Conservation (phyloP, 30 jellyfish, hydroid and myxozoan genomes). For the Aurelia coerulea region DNA sequence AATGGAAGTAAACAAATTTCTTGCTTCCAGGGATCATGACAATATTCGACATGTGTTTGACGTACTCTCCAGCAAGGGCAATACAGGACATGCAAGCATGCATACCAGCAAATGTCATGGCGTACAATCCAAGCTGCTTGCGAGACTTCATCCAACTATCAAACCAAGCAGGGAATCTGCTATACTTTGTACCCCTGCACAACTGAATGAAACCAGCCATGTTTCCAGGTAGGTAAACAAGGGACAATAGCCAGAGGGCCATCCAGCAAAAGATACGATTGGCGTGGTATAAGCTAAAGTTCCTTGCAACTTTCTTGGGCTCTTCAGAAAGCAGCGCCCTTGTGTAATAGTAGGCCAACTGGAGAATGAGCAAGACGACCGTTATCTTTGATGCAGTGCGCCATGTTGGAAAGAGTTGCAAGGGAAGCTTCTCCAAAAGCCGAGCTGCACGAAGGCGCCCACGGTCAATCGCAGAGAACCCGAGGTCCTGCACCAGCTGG, state of each 20-base stretch:
- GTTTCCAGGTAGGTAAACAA: constrained; percentile 80
- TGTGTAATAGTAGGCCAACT: constrained; percentile 21
- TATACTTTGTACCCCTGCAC: constrained; percentile 76
- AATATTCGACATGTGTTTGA: constrained; percentile 43
- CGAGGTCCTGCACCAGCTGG: constrained; percentile 75
- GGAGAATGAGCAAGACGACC: constrained; percentile 19
- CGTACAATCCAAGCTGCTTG: constrained; percentile 84
- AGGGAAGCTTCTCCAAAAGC: constrained; percentile 69
- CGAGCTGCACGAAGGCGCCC: constrained; percentile 89
- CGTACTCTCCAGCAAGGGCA: constrained; percentile 80
- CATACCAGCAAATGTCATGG: constrained; percentile 74
- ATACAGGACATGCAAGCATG: constrained; percentile 79
- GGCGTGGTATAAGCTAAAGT: constrained; percentile 53
- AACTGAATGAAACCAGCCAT: constrained; percentile 84
- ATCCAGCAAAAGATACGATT: constrained; percentile 68
- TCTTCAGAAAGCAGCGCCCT: constrained; percentile 51
- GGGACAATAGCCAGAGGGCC: constrained; percentile 69
- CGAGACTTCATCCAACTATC: constrained; percentile 91
- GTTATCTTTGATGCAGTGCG: constrained; percentile 54
- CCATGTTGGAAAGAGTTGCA: constrained; percentile 82
- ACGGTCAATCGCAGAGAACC: constrained; percentile 80
- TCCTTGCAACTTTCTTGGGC: constrained; percentile 22
- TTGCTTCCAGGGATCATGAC: constrained; percentile 55
- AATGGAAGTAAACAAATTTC: constrained; percentile 46
- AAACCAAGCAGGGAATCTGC: constrained; percentile 83